Evolutionary conservation across 2,113 vertebrate species (phyloP).

Genomic region (Nycticryphes semicollaris): DNA sequence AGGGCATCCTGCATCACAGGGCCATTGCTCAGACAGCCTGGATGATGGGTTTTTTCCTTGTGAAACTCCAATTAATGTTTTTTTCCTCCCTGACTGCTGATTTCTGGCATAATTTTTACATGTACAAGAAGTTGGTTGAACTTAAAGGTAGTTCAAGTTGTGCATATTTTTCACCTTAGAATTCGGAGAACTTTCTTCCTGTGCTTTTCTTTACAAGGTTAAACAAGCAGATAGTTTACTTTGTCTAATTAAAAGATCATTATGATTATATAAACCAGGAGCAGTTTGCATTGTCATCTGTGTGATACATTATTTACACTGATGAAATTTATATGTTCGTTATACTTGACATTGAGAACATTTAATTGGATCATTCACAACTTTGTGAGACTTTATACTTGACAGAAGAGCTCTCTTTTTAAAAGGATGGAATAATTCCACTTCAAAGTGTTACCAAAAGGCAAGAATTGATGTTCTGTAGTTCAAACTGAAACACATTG

Average conservation of each 20-base stretch:
- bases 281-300: constrained; percentile 12
- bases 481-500: neutral
- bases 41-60: neutral
- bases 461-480: neutral
- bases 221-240: neutral
- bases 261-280: neutral
- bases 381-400: neutral
- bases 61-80: neutral
- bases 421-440: neutral
- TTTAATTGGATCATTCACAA: neutral
- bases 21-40: neutral
- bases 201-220: neutral
- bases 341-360: constrained; percentile 22
- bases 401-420: neutral
- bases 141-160: neutral
- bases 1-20: rapidly evolving
- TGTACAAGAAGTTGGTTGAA: neutral
- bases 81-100: neutral
- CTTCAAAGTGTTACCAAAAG: neutral
- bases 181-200: neutral
- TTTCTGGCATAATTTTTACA: neutral
- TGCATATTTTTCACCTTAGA: neutral
- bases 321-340: neutral
- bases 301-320: neutral
- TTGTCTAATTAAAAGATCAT: constrained; percentile 53